Evolutionary conservation across 2,888 invertebrate genomes (phyloP), one percentile per base, ranked within the genome.

Genomic region (Acholoe squamosa): DNA sequence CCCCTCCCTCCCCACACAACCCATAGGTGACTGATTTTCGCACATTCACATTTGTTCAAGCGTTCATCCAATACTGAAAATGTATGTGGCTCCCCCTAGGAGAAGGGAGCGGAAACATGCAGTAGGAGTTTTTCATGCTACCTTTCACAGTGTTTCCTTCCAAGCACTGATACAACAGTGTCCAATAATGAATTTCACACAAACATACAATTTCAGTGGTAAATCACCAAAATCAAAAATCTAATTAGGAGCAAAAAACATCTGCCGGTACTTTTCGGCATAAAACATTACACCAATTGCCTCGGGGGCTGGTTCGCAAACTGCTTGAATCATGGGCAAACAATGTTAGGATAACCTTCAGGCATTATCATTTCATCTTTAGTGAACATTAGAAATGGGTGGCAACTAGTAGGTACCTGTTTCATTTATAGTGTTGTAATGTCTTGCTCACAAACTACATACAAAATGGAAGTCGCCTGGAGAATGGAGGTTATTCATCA

Each of bases 11-110:
- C 43, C 43, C 43, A 43, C 43, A 43, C 43, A 43, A 3, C 43
- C 43, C 43, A 80, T 14, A 34, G 33, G 80, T 80, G 80, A 43
- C 80, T 3, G 43, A 80, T 80, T 33, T 80, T 80, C 80, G n/a
- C 80, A 80, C 80, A 80, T 80, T 80, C 80, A 80, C 34, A 80
- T 43, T 43, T 80, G 34, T 34, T 80, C 80, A 80, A 80, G 80
- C 80, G 33, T 80, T n/a, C 80, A 80, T 80, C 80, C 80, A 80
- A 80, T 80, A 80, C 80, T 80, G 80, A 80, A 80, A 80, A 80
- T 80, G 7, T 80, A 80, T 34, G 43, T 80, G 80, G 80, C 80
- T 43, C 80, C 33, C 80, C 43, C 80, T 80, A 16, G 80, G 16
- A 43, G 43, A 10, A 33, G 43, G 43, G 43, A 80, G 80, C 80